phyloP scores from a whole-genome alignment of 1,140 invertebrate genomes.

The Meloidogyne hapla region DNA sequence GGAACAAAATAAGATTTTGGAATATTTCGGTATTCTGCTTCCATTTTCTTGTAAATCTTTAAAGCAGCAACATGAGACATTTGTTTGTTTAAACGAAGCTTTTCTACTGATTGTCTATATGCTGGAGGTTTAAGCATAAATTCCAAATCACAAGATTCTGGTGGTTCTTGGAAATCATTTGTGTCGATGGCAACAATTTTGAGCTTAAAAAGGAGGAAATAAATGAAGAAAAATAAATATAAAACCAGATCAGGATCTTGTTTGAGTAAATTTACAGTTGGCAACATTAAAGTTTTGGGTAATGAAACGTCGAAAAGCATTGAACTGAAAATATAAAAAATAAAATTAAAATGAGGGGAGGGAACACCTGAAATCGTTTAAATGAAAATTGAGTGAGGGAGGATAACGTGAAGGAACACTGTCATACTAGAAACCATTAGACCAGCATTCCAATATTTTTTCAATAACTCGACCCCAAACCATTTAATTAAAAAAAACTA shows the following conservation, averaged over 20 bases:
- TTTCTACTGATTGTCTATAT: conserved; percentile 49
- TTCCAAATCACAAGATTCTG: conserved; percentile 52
- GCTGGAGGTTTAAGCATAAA: conserved; percentile 56
- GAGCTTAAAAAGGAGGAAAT: conserved; percentile 53
- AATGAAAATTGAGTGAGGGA: too few relatives aligned
- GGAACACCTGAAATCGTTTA: too few relatives aligned
- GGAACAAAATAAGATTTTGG: conserved; percentile 90
- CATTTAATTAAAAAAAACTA: conserved; percentile 6
- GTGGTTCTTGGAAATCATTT: conserved; percentile 38
- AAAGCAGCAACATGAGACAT: conserved; percentile 58
- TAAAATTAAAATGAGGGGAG: not conserved
- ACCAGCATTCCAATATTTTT: too few relatives aligned
- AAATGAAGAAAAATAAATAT: not conserved
- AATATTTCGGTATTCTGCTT: conserved; percentile 54
- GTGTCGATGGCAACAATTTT: conserved; percentile 48
- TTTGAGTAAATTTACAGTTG: conserved; percentile 37
- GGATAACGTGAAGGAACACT: too few relatives aligned
- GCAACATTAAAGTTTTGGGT: conserved; percentile 39
- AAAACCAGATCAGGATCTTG: conserved; percentile 58
- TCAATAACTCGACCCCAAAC: too few relatives aligned
- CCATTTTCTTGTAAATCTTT: conserved; percentile 58
- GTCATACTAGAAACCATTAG: too few relatives aligned
- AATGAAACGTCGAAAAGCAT: conserved; percentile 56
- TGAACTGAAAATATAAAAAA: conserved; percentile 46
- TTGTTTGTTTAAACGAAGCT: conserved; percentile 55